Evolutionary conservation across 2,797 vertebrate genomes (phyloP).

Genomic region (Chlorospingus flavigularis): DNA sequence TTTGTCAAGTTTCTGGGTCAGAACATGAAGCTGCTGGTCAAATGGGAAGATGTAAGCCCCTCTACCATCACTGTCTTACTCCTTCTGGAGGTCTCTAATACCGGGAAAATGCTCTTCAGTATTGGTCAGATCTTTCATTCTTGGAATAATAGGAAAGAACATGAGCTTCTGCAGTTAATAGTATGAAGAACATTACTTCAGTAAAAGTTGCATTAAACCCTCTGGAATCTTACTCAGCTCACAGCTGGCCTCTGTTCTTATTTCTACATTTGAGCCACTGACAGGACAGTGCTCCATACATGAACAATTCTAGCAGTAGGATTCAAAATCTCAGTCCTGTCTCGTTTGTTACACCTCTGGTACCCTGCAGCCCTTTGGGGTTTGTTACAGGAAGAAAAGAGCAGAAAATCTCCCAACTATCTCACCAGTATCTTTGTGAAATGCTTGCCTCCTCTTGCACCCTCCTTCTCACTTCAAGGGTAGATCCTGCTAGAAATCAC

Average conservation of each 20-base stretch:
- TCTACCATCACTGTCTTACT: neutral
- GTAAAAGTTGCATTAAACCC: neutral
- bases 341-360: neutral
- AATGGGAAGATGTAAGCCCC: neutral
- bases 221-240: neutral
- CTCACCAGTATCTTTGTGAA: neutral
- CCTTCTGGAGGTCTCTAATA: neutral
- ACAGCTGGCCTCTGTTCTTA: neutral
- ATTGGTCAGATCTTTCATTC: neutral
- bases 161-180: neutral
- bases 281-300: neutral
- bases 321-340: neutral
- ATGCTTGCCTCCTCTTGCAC: neutral
- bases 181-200: neutral
- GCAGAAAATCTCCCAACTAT: neutral
- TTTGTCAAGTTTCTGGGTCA: neutral
- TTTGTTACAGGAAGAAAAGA: neutral
- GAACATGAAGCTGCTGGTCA: neutral
- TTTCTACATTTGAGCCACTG: neutral
- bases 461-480: neutral
- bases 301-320: neutral
- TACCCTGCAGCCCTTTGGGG: neutral
- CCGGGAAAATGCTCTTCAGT: neutral
- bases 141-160: neutral
- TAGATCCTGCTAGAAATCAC: rapidly evolving